Evolutionary conservation across 2,113 vertebrate genomes (phyloP).

Genomic region (Mobula hypostoma): DNA sequence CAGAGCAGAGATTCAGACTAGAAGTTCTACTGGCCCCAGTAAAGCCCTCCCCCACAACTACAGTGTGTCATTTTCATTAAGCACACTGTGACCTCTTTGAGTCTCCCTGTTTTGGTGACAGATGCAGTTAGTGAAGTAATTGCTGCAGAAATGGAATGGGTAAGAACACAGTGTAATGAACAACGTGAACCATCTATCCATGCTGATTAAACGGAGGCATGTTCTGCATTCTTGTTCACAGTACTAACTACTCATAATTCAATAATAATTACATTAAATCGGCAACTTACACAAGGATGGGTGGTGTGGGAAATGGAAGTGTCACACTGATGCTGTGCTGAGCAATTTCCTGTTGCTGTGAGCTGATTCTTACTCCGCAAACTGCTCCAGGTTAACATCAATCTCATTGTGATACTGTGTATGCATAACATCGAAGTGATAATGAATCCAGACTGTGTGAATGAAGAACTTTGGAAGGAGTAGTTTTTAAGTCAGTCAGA

Average conservation of each 20-base stretch:
- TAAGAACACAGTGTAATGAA: not conserved
- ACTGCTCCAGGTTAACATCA: too few species aligned
- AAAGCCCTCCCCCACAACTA: not conserved
- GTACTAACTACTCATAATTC: slow-evolving; percentile 2
- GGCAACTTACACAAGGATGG: not conserved
- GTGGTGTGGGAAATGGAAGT: slow-evolving; percentile 3
- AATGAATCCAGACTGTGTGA: not conserved
- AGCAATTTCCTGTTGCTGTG: not conserved
- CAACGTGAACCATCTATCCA: not conserved
- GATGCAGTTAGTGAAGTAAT: not conserved
- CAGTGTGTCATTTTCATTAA: not conserved
- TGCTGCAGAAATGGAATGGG: not conserved
- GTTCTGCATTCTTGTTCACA: not conserved
- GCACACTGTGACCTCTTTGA: not conserved
- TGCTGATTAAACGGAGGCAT: not conserved
- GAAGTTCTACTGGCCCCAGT: not conserved
- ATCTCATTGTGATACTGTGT: too few species aligned
- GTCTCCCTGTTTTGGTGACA: not conserved
- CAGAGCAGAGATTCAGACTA: not conserved
- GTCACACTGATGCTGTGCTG: not conserved
- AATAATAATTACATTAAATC: slow-evolving; percentile 9
- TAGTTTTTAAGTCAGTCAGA: not conserved
- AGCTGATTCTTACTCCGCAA: too few species aligned
- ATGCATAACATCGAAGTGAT: too few species aligned
- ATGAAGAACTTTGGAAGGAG: not conserved